Base-by-base conservation (phyloP, 2,797 vertebrate species). In the Chloroceryle inda region DNA sequence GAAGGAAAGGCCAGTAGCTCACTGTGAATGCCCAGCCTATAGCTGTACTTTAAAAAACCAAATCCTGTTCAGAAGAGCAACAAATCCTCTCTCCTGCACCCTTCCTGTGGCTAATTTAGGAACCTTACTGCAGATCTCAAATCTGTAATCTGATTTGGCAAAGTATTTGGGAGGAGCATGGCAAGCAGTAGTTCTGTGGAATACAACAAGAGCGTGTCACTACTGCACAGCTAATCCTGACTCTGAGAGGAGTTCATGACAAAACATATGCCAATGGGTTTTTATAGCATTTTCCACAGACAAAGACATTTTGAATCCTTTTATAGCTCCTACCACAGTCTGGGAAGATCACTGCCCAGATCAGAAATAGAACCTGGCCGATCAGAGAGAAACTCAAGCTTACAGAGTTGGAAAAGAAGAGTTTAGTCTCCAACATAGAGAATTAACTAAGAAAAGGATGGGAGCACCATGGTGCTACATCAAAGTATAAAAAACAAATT, bases 341-440 rank as follows among this genome's bases (percentile, higher is more conserved):
- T 27, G 21, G 14, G 16, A 19, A 4, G 9, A 85, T 66, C 79
- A 64, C 37, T 80, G 58, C 24, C 45, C 49, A 68, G 61, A 74
- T 78, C 64, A 89, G 64, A 91, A 91, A 82, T 0, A 52, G 24
- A 86, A 89, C 5, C 40, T 56, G 44, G 22, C 94, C 74, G 73
- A 78, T 31, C 24, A 74, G 78, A 72, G 17, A 77, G 35, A 87
- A 94, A 89, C 14, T 74, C 56, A 77, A 38, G 45, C 26, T 80
- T 63, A 56, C 40, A 83, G 49, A 6, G 18, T 74, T 71, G 38
- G 16, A 85, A 91, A 79, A 31, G 13, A 63, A 53, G 35, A 78
- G 6, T 47, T 67, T 56, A 59, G 11, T 50, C 49, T 94, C 47
- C 40, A 59, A 21, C 7, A 75, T 0, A 68, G 23, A 92, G 26